Evolutionary conservation across 1,140 invertebrate species (phyloP).

Genomic region (Cotesia vestalis): DNA sequence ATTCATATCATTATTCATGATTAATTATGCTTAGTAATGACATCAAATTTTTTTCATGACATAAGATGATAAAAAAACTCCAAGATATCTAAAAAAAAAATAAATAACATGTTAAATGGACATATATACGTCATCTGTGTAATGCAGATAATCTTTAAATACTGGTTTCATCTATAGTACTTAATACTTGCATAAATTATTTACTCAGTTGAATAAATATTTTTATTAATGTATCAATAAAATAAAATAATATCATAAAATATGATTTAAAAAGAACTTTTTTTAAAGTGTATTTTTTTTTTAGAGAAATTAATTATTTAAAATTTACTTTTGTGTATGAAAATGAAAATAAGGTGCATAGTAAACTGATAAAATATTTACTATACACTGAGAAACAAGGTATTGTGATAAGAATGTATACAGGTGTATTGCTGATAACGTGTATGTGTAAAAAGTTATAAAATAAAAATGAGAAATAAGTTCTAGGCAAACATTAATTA

Average conservation of each 20-base stretch:
- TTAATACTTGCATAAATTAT: neutral
- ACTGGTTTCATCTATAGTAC: neutral
- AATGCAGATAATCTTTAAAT: conserved; percentile 6
- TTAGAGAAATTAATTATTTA: neutral
- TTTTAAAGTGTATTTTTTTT: no score
- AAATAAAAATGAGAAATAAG: neutral
- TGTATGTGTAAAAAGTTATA: neutral
- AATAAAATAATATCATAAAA: neutral
- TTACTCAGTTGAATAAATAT: neutral
- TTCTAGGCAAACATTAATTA: neutral
- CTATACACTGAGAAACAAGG: neutral
- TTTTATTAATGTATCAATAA: neutral
- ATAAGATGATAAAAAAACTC: no score
- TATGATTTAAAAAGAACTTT: neutral
- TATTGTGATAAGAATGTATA: conserved; percentile 21
- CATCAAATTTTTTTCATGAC: no score
- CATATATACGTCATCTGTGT: neutral
- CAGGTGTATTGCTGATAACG: no score
- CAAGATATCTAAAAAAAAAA: no score
- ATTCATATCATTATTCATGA: no score
- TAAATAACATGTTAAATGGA: no score
- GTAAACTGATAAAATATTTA: conserved; percentile 20
- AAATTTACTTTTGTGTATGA: no score
- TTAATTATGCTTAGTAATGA: no score
- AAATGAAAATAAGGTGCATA: conserved; percentile 1